Percentiles rank a stretch among this genome's conserved stretches.
Conservation (phyloP, 2,113 vertebrate genomes). For the Barbus barbus region DNA sequence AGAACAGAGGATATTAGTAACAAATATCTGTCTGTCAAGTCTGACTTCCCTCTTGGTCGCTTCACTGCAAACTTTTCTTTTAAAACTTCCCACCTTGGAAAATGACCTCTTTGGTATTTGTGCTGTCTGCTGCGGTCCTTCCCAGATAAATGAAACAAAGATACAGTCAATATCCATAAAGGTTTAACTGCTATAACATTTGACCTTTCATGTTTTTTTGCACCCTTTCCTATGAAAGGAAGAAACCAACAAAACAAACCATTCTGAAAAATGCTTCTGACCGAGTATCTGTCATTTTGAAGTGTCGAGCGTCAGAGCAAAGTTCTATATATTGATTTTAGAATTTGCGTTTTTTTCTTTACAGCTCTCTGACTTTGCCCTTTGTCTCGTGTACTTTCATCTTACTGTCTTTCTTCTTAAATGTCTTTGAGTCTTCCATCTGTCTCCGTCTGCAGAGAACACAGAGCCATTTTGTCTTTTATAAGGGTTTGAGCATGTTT, state of each 20-base stretch:
- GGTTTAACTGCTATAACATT: constrained; percentile 5
- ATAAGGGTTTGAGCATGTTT: constrained; percentile 46
- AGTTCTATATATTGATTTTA: constrained; percentile 54
- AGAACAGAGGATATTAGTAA: constrained; percentile 28
- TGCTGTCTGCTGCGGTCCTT: neutral
- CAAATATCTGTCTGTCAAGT: constrained; percentile 19
- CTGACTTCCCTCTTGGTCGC: constrained; percentile 16
- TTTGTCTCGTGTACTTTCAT: neutral
- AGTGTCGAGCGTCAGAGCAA: constrained; percentile 17
- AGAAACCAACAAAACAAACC: constrained; percentile 34
- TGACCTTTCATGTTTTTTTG: constrained; percentile 26
- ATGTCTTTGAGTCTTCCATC: constrained; percentile 44
- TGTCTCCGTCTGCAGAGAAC: constrained; percentile 40
- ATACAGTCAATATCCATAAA: constrained; percentile 16
- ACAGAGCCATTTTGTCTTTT: constrained; percentile 45
- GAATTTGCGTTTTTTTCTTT: constrained; percentile 9
- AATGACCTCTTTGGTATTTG: constrained; percentile 13
- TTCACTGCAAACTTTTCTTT: constrained; percentile 32
- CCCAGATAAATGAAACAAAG: constrained; percentile 20
- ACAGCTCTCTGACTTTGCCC: constrained; percentile 44
- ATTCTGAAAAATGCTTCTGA: constrained; percentile 46
- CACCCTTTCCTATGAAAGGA: constrained; percentile 9
- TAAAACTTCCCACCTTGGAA: neutral
- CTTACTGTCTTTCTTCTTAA: constrained; percentile 21
- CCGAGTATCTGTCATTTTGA: constrained; percentile 45